These are phyloP conservation scores for Blastomussa wellsi DNA, from an alignment of 92 coral and sea anemone genomes.

Conservation along the genomic window DNA sequence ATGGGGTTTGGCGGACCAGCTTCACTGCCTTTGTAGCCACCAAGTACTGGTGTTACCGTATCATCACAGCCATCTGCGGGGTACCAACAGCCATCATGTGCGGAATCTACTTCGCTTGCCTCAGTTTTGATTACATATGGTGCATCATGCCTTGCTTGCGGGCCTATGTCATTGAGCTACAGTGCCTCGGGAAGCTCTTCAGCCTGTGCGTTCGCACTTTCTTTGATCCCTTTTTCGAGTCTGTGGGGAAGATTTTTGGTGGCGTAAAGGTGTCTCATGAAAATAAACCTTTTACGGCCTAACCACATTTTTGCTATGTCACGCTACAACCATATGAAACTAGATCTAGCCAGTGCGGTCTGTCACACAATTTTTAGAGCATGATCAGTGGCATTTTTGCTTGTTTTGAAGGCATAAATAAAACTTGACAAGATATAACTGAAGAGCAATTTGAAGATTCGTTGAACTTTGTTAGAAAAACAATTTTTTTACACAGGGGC, in stretches of 20 bases:
- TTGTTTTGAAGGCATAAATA: no score
- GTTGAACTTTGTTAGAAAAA: no score
- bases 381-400: no score
- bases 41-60: constrained; percentile 82
- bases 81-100: constrained; percentile 75
- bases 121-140: constrained; percentile 83
- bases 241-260: constrained; percentile 72
- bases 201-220: constrained; percentile 58
- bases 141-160: constrained; percentile 78
- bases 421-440: no score
- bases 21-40: constrained; percentile 70
- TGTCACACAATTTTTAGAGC: not conserved
- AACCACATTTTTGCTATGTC: not conserved
- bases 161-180: constrained; percentile 68
- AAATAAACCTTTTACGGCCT: constrained; percentile 4
- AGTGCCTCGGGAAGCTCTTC: constrained; percentile 75
- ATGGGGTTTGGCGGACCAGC: constrained; percentile 75
- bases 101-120: constrained; percentile 80
- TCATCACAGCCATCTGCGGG: constrained; percentile 77
- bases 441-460: no score
- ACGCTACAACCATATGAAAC: not conserved
- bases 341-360: not conserved
- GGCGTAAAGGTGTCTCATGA: constrained; percentile 48
- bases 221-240: constrained; percentile 75
- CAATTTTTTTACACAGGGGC: no score